A percentile compares a stretch with the other conserved stretches of the same genome.
These are phyloP conservation scores for Xiphophorus birchmanni DNA, from an alignment of 2,797 vertebrate genomes.

Conservation along the genomic window DNA sequence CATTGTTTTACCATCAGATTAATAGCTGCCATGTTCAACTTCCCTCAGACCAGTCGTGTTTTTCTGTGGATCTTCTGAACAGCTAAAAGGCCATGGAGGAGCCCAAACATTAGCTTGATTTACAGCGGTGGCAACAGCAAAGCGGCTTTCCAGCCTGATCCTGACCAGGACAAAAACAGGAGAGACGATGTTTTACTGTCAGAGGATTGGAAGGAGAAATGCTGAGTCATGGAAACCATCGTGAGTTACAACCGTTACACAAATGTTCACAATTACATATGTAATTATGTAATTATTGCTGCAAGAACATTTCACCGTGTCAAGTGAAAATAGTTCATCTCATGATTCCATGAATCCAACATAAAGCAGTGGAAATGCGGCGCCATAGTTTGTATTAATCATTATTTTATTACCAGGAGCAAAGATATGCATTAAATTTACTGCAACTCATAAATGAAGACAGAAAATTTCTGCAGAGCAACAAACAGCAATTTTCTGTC, in stretches of 20 bases:
- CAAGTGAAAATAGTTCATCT: not conserved
- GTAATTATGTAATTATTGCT: not conserved
- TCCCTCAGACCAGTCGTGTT: not conserved
- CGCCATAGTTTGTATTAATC: not conserved
- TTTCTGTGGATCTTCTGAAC: not conserved
- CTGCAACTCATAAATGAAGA: not conserved
- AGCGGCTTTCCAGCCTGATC: not conserved
- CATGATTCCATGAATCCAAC: not conserved
- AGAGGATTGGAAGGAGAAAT: not conserved
- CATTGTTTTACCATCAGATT: too few species aligned
- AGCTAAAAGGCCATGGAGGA: slow-evolving; percentile 18
- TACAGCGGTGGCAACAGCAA: slow-evolving; percentile 3
- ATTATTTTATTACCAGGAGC: not conserved
- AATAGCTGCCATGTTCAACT: not conserved
- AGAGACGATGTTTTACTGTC: not conserved
- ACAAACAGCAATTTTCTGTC: not conserved
- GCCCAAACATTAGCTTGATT: slow-evolving; percentile 23
- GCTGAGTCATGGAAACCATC: not conserved
- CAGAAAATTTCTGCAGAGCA: not conserved
- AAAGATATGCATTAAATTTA: not conserved
- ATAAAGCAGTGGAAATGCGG: not conserved
- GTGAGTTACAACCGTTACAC: not conserved
- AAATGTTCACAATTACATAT: too few species aligned
- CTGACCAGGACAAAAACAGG: slow-evolving; percentile 3
- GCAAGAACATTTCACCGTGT: not conserved